A percentile compares a stretch with the other conserved stretches of the same genome.
Evolutionary conservation across 2,113 vertebrate genomes (phyloP).

Genomic region (Aptenodytes forsteri): DNA sequence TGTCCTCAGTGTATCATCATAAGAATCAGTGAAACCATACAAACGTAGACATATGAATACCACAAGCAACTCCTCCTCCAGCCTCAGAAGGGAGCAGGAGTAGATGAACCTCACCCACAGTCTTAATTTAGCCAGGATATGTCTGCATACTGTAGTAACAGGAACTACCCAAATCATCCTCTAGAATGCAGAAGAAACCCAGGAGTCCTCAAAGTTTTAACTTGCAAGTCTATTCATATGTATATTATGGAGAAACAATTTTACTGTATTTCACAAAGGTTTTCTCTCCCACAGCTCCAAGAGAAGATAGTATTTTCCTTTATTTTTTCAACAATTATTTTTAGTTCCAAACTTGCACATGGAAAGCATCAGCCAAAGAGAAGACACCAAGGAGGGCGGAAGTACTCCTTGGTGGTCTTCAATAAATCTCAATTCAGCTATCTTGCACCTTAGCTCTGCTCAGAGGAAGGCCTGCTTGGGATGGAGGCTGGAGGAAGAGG

Average conservation of each 20-base stretch:
- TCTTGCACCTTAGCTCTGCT: neutral
- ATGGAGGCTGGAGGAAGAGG: neutral
- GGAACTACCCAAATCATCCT: neutral
- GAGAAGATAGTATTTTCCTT: neutral
- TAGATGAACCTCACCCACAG: slow-evolving; percentile 12
- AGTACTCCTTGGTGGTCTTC: neutral
- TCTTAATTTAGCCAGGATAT: neutral
- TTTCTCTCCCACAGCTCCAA: neutral
- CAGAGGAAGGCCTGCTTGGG: neutral
- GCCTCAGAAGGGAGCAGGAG: neutral
- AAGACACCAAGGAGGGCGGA: neutral
- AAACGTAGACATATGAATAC: neutral
- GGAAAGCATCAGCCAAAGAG: neutral
- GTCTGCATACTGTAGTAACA: neutral
- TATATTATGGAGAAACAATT: neutral
- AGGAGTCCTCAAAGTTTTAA: neutral
- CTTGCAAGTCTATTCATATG: neutral
- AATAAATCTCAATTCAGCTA: neutral
- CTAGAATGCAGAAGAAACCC: neutral
- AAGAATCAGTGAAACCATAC: neutral
- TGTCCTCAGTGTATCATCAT: neutral
- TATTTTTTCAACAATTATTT: neutral
- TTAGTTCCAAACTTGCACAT: neutral
- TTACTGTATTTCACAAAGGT: neutral
- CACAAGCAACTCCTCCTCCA: slow-evolving; percentile 27